Conservation (phyloP, 2,113 vertebrate species). For the Bagarius yarrelli region DNA sequence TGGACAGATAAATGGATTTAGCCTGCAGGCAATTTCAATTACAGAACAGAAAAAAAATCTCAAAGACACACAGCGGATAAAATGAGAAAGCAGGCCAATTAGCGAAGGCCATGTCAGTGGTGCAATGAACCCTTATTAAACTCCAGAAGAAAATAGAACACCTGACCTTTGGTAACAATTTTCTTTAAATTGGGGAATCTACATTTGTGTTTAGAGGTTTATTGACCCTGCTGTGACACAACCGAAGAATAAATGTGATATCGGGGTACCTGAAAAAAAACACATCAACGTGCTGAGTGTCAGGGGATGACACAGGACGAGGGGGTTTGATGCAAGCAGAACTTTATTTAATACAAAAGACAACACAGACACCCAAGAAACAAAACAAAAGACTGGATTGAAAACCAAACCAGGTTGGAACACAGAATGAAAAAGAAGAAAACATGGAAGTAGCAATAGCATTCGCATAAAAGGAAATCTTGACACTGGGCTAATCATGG, state of each 20-base stretch:
- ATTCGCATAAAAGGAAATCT: too few species aligned
- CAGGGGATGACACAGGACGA: too few species aligned
- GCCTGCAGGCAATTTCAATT: conserved; percentile 64
- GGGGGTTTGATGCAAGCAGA: too few species aligned
- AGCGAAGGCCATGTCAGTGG: conserved; percentile 45
- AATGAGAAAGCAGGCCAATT: conserved; percentile 52
- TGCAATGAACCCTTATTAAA: conserved; percentile 11
- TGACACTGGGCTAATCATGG: too few species aligned
- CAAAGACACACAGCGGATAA: conserved; percentile 53
- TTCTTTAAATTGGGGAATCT: conserved; percentile 22
- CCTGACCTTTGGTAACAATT: conserved; percentile 4
- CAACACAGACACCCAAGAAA: too few species aligned
- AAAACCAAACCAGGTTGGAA: too few species aligned
- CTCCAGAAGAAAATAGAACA: conserved; percentile 1
- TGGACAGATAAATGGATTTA: conserved; percentile 67
- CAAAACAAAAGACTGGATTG: too few species aligned
- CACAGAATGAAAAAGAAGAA: too few species aligned
- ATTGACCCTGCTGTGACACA: conserved; percentile 15
- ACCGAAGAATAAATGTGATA: conserved; percentile 17
- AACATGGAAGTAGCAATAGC: too few species aligned
- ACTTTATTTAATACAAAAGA: too few species aligned
- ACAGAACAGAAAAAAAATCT: conserved; percentile 30
- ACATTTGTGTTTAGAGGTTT: conserved; percentile 22
- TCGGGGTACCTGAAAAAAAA: conserved; percentile 3
- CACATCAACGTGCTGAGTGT: conserved; percentile 18